Evolutionary conservation across 2,888 invertebrate genomes (phyloP).

Genomic region (Zelleria hepariella): DNA sequence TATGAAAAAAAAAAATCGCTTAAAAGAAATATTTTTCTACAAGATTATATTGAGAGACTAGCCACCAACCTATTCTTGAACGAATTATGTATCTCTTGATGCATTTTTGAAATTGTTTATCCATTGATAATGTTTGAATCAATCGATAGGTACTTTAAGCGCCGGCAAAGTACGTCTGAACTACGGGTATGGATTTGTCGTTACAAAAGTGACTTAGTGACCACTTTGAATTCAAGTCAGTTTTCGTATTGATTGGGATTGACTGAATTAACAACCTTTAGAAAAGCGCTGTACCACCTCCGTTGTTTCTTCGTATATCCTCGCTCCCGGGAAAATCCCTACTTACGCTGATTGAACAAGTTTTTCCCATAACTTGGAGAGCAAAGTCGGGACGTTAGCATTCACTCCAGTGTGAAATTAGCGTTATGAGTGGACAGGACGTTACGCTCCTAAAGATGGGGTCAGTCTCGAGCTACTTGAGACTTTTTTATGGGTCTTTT

Average conservation of each 20-base stretch:
- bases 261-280: not conserved
- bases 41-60: no score
- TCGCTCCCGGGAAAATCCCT: constrained; percentile 22
- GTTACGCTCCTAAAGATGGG: not conserved
- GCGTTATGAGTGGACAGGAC: constrained; percentile 10
- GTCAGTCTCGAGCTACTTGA: not conserved
- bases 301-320: not conserved
- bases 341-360: constrained; percentile 65
- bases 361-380: constrained; percentile 52
- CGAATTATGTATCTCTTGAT: no score
- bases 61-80: no score
- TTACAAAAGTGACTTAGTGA: no score
- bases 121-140: no score
- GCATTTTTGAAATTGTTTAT: no score
- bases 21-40: no score
- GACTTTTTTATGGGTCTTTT: not conserved
- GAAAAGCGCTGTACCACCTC: not conserved
- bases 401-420: constrained; percentile 59
- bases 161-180: no score
- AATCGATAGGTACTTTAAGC: no score
- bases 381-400: constrained; percentile 17
- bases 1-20: no score
- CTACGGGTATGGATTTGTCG: no score
- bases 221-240: no score
- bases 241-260: not conserved